These are phyloP conservation scores for Dryobota labecula DNA, from an alignment of 2,888 invertebrate genomes.

Conservation along the genomic window DNA sequence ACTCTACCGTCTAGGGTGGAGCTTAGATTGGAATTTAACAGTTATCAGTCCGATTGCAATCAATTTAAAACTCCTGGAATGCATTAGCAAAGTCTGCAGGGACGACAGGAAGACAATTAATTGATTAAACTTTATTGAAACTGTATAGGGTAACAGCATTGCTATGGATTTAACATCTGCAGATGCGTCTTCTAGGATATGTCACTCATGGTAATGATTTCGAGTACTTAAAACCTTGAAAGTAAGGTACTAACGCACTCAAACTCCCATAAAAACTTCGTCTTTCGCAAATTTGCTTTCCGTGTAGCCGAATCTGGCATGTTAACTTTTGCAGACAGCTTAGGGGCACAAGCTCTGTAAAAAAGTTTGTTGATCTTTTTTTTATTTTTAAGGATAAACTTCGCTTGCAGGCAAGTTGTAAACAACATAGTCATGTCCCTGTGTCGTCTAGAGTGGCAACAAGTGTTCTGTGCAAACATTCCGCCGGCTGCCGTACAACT, in stretches of 20 bases:
- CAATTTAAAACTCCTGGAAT: constrained; percentile 71
- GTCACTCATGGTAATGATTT: neutral
- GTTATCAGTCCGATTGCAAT: constrained; percentile 74
- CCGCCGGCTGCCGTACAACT: constrained; percentile 53
- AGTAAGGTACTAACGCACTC: constrained; percentile 5
- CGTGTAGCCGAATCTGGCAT: constrained; percentile 49
- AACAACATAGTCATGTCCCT: constrained; percentile 68
- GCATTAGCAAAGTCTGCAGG: constrained; percentile 55
- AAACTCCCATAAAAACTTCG: constrained; percentile 42
- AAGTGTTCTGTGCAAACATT: constrained; percentile 72
- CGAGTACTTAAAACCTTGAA: constrained; percentile 7
- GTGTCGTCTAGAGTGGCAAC: constrained; percentile 69
- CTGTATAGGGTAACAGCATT: neutral
- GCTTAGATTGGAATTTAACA: constrained; percentile 83
- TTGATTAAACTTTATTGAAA: constrained; percentile 62
- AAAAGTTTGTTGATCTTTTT: constrained; percentile 69
- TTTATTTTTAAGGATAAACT: constrained; percentile 74
- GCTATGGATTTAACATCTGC: neutral
- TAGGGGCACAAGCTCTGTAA: constrained; percentile 35
- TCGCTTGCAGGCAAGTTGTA: constrained; percentile 74
- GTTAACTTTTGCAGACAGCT: constrained; percentile 57
- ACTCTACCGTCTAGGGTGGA: constrained; percentile 75
- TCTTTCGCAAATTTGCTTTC: constrained; percentile 53
- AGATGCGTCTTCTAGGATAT: neutral
- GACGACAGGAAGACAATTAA: constrained; percentile 47